phyloP scores from a whole-genome alignment of 1,140 invertebrate species.

The Eriocheir sinensis region DNA sequence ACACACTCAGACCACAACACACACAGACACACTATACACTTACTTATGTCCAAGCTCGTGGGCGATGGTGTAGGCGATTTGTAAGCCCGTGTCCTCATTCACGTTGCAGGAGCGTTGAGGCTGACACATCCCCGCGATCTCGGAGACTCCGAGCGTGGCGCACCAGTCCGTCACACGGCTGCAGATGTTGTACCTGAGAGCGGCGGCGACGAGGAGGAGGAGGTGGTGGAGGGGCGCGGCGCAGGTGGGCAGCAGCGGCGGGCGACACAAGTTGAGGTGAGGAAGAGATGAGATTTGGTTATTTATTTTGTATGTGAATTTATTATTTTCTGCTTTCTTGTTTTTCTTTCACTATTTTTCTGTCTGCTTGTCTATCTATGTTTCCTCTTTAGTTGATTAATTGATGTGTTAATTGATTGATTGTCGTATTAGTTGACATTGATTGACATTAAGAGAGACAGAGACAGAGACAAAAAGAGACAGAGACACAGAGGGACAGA shows the following conservation, averaged over 20 bases:
- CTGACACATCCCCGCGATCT: conserved; percentile 95
- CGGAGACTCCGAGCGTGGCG: conserved; percentile 93
- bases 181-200: conserved; percentile 91
- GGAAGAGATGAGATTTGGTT: too few relatives aligned
- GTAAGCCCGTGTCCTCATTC: conserved; percentile 95
- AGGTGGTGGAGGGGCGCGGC: too few relatives aligned
- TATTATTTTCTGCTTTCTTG: not conserved
- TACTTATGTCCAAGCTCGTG: conserved; percentile 94
- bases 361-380: not conserved
- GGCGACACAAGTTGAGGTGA: too few relatives aligned
- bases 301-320: too few relatives aligned
- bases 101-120: conserved; percentile 93
- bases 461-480: not conserved
- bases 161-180: conserved; percentile 88
- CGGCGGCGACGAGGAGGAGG: not conserved
- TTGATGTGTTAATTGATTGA: not conserved
- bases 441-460: not conserved
- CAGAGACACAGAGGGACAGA: not conserved
- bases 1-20: not conserved
- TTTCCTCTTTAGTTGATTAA: not conserved
- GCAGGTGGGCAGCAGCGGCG: not conserved
- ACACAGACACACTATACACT: conserved; percentile 82
- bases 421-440: too few relatives aligned
- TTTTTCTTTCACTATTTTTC: not conserved
- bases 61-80: conserved; percentile 90